These are phyloP conservation scores for Eucidaris tribuloides DNA, from an alignment of 35 echinoderm and acorn worm species.

Conservation along the genomic window DNA sequence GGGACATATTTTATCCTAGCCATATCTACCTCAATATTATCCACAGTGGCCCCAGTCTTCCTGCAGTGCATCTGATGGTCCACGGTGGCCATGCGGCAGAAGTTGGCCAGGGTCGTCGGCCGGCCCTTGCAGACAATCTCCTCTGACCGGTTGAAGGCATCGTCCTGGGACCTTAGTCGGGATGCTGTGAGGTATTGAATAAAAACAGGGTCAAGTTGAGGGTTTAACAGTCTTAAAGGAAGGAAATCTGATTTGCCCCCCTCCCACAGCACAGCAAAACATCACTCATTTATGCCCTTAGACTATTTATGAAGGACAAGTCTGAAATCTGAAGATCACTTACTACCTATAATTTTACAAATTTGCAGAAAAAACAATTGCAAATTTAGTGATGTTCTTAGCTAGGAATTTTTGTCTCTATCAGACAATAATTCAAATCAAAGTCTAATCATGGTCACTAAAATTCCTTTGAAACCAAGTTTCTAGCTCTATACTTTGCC, in stretches of 20 bases:
- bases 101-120: conserved; percentile 41
- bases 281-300: no score
- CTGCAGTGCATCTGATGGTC: conserved; percentile 59
- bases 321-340: background rate
- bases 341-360: background rate
- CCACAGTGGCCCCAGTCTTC: conserved; percentile 31
- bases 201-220: no score
- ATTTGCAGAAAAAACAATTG: background rate
- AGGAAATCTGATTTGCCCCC: no score
- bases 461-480: no score
- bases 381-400: no score
- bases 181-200: conserved; percentile 10
- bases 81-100: conserved; percentile 61
- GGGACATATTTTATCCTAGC: background rate
- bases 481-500: no score
- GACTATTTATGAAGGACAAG: no score
- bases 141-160: background rate
- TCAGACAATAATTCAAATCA: no score
- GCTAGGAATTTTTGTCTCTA: no score
- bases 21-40: conserved; percentile 60
- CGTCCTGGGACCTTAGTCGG: conserved; percentile 33
- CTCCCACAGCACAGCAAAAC: no score
- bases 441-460: no score
- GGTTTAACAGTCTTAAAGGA: background rate
- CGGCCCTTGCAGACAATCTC: conserved; percentile 26